Base-by-base conservation (phyloP, 2,797 vertebrate genomes). In the Paramormyrops hopkinsi region DNA sequence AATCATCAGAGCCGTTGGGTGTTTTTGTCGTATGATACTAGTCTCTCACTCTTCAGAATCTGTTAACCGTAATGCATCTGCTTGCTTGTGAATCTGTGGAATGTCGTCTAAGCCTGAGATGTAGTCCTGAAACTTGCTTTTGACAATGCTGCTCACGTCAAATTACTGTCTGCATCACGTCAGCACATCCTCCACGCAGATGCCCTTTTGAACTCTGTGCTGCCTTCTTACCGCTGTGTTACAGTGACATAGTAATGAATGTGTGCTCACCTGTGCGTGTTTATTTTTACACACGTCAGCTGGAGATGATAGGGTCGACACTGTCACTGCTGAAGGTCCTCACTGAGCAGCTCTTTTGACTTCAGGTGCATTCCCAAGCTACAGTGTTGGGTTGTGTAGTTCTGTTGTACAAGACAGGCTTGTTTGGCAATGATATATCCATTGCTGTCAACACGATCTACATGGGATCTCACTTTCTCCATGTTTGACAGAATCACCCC, bases 131-230 rank as follows among this genome's bases (percentile, higher is more conserved):
- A 33, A 88, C 44, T 41, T 53, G 14, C 25, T 29, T 41, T 48
- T 48, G 88, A 53, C 1, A 9, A 3, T 84, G 8, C 9, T 25
- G 73, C 76, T 89, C 48, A 89, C 85, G 89, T 86, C 37, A 7
- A 88, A 90, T 91, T 88, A 65, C 44, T 88, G 88, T 92, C 88
- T 90, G 48, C 56, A 87, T 90, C 90, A 90, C 90, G 92, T 90
- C 84, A 92, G 87, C 50, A 69, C 87, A 17, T 53, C 41, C 89
- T 91, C 86, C 87, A 73, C 62, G 91, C 91, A 90, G 91, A 91
- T 59, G 65, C 88, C 88, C 86, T 89, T 76, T 88, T 91, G 91
- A 92, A 91, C 46, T 87, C 88, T 88, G 53, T 84, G 83, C 8
- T 12, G 33, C 0, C 51, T 86, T 89, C 84, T 90, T 79, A 48